A percentile compares a stretch with the other conserved stretches of the same genome.
These are phyloP conservation scores for Sarcophaga subvicina DNA, from an alignment of 2,888 invertebrate species.

Conservation along the genomic window DNA sequence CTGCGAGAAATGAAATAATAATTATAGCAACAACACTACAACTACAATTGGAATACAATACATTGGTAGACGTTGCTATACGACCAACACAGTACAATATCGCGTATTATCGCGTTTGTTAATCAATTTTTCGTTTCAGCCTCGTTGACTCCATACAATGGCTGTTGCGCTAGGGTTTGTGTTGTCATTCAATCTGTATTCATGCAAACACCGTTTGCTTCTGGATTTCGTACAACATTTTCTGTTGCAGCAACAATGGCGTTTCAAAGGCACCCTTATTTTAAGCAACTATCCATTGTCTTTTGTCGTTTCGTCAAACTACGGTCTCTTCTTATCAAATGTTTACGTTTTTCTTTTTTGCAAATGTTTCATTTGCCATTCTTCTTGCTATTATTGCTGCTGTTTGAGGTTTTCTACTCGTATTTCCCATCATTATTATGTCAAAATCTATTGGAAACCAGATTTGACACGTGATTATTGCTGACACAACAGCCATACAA, in stretches of 20 bases:
- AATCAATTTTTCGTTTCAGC: conserved; percentile 73
- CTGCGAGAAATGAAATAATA: conserved; percentile 59
- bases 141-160: conserved; percentile 74
- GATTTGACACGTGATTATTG: conserved; percentile 79
- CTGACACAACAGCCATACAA: conserved; percentile 18
- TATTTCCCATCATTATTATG: conserved; percentile 77
- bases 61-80: background rate
- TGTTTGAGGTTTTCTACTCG: conserved; percentile 73
- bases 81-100: conserved; percentile 1
- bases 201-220: background rate
- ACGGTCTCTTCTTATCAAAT: background rate
- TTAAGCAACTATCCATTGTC: background rate
- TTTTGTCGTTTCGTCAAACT: background rate
- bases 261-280: conserved; percentile 53
- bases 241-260: conserved; percentile 15
- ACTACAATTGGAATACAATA: background rate
- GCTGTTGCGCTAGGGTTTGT: conserved; percentile 15
- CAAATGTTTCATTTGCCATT: background rate
- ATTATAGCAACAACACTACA: conserved; percentile 67
- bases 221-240: conserved; percentile 41
- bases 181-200: background rate
- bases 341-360: background rate
- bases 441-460: conserved; percentile 69
- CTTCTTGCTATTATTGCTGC: conserved; percentile 41
- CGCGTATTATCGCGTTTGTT: conserved; percentile 70